Conservation (phyloP, 2,113 vertebrate genomes). For the Saguinus imperator region DNA sequence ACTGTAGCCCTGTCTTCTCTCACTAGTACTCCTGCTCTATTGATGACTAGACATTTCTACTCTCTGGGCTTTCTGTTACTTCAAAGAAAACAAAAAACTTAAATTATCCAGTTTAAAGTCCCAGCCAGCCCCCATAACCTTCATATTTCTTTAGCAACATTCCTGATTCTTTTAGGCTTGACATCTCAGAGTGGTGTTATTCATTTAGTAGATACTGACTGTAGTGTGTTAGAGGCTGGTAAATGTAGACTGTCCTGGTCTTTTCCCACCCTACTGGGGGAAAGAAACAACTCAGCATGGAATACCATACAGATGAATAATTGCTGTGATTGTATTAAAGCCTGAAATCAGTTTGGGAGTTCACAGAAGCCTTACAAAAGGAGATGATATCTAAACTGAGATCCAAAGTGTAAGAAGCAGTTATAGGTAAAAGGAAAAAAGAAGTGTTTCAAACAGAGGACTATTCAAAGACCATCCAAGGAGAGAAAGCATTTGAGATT, state of each 20-base stretch:
- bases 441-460: background rate
- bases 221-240: background rate
- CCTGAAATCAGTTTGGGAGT: background rate
- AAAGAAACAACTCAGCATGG: background rate
- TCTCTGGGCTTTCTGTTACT: background rate
- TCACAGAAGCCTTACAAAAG: background rate
- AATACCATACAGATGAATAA: background rate
- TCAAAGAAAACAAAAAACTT: background rate
- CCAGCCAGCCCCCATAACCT: background rate
- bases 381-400: background rate
- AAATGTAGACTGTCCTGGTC: background rate
- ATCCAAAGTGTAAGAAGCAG: background rate
- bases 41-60: background rate
- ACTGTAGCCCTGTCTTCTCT: rapidly evolving
- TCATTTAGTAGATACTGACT: background rate
- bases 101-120: background rate
- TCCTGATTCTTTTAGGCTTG: background rate
- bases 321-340: background rate
- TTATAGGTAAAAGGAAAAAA: background rate
- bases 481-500: background rate
- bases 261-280: background rate
- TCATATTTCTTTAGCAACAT: background rate
- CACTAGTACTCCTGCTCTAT: background rate
- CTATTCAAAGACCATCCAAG: background rate
- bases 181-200: background rate